These are phyloP conservation scores for Rhynchomys soricoides DNA, from an alignment of 2,113 vertebrate genomes.

Conservation along the genomic window DNA sequence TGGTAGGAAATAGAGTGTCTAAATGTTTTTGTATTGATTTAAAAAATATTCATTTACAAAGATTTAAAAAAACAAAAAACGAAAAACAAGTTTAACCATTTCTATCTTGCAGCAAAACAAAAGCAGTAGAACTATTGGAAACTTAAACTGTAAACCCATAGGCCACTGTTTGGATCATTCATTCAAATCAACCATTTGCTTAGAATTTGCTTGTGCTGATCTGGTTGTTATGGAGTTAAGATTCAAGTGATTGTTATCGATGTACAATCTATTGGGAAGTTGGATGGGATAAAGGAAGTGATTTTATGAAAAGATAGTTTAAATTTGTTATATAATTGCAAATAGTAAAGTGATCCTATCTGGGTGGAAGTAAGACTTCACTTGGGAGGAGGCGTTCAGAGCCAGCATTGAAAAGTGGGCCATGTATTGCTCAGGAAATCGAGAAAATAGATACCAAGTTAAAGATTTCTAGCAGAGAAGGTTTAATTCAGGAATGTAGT, in stretches of 20 bases:
- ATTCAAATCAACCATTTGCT: neutral
- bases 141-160: neutral
- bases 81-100: neutral
- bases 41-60: neutral
- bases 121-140: neutral
- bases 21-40: conserved; percentile 35
- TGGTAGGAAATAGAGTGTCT: neutral
- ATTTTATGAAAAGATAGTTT: neutral
- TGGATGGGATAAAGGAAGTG: neutral
- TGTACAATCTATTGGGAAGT: neutral
- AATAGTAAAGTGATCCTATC: neutral
- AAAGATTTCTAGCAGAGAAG: neutral
- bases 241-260: neutral
- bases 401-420: neutral
- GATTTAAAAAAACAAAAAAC: too few species aligned
- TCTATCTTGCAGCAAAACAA: neutral
- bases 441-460: neutral
- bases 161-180: neutral
- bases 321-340: neutral
- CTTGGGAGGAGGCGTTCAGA: neutral
- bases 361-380: neutral
- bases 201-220: neutral
- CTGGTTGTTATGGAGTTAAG: neutral
- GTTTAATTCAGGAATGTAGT: neutral
- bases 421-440: neutral